A percentile compares a stretch with the other conserved stretches of the same genome.
Evolutionary conservation across 2,888 invertebrate species (phyloP).

Genomic region (Conomelus anceps): DNA sequence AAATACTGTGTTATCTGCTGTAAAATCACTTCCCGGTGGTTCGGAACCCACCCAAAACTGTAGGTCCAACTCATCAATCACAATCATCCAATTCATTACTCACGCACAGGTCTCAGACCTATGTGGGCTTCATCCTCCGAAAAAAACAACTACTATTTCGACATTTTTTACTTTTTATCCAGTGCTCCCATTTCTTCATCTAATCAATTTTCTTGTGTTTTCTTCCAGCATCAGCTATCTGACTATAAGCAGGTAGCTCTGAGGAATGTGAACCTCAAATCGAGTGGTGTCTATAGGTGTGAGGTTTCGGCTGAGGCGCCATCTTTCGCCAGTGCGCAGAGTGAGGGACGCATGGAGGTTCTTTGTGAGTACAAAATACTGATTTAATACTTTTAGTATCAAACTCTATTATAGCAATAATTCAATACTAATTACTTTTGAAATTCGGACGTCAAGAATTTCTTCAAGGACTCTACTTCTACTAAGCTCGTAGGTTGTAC

Average conservation of each 20-base stretch:
- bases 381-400: background rate
- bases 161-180: no score
- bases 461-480: background rate
- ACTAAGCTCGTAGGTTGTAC: background rate
- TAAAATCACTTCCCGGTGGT: no score
- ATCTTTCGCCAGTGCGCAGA: constrained; percentile 45
- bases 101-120: no score
- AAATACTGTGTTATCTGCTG: no score
- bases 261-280: constrained; percentile 41
- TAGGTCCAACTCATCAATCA: no score
- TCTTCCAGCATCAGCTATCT: constrained; percentile 42
- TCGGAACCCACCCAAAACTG: no score
- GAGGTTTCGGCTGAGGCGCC: constrained; percentile 49
- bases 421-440: no score
- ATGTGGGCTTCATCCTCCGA: no score
- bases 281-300: constrained; percentile 46
- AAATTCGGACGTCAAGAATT: background rate
- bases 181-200: background rate
- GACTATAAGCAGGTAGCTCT: constrained; percentile 41
- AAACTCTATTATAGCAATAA: no score
- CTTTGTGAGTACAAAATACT: constrained; percentile 42
- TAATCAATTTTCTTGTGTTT: background rate
- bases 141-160: no score
- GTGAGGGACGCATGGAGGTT: constrained; percentile 47
- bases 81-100: no score